These are phyloP conservation scores for Galemys pyrenaicus DNA, from an alignment of 2,113 vertebrate genomes.

Conservation along the genomic window DNA sequence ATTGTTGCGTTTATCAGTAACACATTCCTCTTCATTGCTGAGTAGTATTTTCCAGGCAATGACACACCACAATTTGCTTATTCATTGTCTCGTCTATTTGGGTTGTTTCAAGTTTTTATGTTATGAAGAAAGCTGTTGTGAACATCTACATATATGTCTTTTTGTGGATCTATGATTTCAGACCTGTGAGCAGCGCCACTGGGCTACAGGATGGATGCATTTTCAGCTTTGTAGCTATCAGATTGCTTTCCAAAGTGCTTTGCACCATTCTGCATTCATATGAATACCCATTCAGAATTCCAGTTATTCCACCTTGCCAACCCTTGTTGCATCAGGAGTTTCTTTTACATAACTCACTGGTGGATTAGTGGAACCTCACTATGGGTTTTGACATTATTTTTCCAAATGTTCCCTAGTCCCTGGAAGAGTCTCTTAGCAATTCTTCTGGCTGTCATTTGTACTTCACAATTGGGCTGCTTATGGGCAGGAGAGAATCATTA, in stretches of 20 bases:
- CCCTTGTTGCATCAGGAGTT: not conserved
- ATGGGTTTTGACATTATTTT: constrained; percentile 17
- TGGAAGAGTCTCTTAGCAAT: not conserved
- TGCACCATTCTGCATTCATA: not conserved
- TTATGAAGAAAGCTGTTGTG: not conserved
- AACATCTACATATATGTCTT: not conserved
- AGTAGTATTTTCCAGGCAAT: not conserved
- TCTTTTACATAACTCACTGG: not conserved
- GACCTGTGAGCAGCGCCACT: not conserved
- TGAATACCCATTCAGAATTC: not conserved
- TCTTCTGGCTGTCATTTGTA: not conserved
- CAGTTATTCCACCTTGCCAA: not conserved
- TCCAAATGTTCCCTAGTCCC: not conserved
- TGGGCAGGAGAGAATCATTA: not conserved
- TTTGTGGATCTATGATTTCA: not conserved
- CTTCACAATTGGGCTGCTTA: not conserved
- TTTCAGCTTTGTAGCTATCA: not conserved
- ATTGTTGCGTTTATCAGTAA: not conserved
- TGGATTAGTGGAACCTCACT: not conserved
- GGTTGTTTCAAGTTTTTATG: not conserved
- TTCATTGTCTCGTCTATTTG: not conserved
- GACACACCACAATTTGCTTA: not conserved
- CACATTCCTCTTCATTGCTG: not conserved
- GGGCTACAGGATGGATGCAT: not conserved
- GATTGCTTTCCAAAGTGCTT: not conserved